A percentile compares a stretch with the other conserved stretches of the same genome.
Conservation (phyloP, 35 echinoderm and acorn worm genomes). For the Ptychodera flava region DNA sequence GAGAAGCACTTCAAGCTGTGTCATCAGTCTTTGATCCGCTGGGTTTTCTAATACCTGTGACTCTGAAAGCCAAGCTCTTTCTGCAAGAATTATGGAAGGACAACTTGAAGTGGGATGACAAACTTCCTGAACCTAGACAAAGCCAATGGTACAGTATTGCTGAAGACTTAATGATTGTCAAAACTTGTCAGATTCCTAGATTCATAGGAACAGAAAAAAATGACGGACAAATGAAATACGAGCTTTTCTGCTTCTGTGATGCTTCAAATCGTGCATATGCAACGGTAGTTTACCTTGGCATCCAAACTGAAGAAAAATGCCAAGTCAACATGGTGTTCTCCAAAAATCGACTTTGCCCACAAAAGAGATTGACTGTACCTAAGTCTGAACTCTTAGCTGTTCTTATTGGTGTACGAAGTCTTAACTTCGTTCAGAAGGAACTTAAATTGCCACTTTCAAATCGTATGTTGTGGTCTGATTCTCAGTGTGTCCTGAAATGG, state of each 20-base stretch:
- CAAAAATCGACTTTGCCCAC: neutral
- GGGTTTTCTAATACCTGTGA: constrained; percentile 3
- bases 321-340: neutral
- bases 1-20: too few relatives aligned
- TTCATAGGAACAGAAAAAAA: too few relatives aligned
- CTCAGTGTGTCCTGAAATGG: constrained; percentile 3
- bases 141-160: too few relatives aligned
- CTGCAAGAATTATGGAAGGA: constrained; percentile 14
- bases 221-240: too few relatives aligned
- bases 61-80: constrained; percentile 7
- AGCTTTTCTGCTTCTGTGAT: too few relatives aligned
- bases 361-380: constrained; percentile 14
- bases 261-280: too few relatives aligned
- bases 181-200: too few relatives aligned
- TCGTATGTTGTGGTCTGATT: constrained; percentile 8
- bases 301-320: too few relatives aligned
- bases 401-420: neutral
- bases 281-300: too few relatives aligned
- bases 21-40: constrained; percentile 29
- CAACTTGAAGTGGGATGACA: neutral
- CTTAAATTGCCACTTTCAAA: neutral
- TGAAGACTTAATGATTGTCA: too few relatives aligned
- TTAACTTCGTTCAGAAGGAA: neutral
- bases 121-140: too few relatives aligned
- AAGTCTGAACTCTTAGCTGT: constrained; percentile 7